phyloP scores from a whole-genome alignment of 2,888 invertebrate genomes.

The Sarcophaga variegata region DNA sequence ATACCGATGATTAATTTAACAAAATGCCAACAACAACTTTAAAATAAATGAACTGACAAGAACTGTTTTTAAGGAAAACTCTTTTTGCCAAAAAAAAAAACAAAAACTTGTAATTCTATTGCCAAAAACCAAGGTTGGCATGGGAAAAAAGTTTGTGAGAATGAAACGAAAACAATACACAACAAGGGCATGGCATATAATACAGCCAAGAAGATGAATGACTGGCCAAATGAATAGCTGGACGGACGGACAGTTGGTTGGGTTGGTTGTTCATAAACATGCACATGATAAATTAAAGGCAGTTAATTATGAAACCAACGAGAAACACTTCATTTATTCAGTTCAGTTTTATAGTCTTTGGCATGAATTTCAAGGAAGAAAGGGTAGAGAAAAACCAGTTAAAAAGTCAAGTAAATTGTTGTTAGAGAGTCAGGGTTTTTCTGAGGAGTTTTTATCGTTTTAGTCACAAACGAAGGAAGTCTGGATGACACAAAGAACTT shows the following conservation, averaged over 20 bases:
- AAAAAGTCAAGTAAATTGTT: too few species aligned
- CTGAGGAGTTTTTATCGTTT: too few species aligned
- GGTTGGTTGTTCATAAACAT: slow-evolving; percentile 34
- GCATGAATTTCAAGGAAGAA: neutral
- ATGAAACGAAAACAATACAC: neutral
- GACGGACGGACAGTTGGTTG: slow-evolving; percentile 2
- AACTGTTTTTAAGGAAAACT: neutral
- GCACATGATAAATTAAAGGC: slow-evolving; percentile 59
- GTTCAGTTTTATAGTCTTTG: slow-evolving; percentile 28
- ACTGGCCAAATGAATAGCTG: neutral
- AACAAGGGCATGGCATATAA: slow-evolving; percentile 1
- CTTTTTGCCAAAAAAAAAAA: neutral
- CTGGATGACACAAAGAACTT: too few species aligned
- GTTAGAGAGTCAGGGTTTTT: too few species aligned
- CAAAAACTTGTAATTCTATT: neutral
- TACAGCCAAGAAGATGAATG: slow-evolving; percentile 29
- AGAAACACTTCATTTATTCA: slow-evolving; percentile 46
- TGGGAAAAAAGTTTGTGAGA: too few species aligned
- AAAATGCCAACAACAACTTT: slow-evolving; percentile 27
- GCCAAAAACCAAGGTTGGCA: slow-evolving; percentile 1
- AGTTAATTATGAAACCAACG: slow-evolving; percentile 60
- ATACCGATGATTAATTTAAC: slow-evolving; percentile 44
- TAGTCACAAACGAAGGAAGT: too few species aligned
- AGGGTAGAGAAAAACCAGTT: too few species aligned
- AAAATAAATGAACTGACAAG: slow-evolving; percentile 16